Evolutionary conservation across 2,113 vertebrate species (phyloP).

Genomic region (Chiloscyllium plagiosum): DNA sequence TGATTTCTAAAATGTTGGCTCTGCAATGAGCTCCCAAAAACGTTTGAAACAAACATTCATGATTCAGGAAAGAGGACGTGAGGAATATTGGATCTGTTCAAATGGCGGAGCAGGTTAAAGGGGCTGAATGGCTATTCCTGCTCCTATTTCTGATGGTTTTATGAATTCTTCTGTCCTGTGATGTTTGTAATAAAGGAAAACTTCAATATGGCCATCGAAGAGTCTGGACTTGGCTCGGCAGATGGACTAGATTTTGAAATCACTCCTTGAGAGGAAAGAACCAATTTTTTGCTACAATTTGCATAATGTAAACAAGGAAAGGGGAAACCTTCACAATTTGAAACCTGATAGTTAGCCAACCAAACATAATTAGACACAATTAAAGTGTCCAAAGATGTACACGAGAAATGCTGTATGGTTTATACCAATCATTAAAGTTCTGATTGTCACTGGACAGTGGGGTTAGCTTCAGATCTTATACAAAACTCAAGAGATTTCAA

Average conservation of each 20-base stretch:
- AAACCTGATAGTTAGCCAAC: background rate
- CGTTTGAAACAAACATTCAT: background rate
- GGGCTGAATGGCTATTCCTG: too few species aligned
- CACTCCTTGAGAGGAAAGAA: background rate
- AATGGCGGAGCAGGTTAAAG: too few species aligned
- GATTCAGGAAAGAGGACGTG: too few species aligned
- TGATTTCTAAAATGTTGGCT: background rate
- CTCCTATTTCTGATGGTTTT: too few species aligned
- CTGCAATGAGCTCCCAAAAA: background rate
- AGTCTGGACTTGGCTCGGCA: background rate
- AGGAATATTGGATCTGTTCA: too few species aligned
- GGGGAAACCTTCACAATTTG: background rate
- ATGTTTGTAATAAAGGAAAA: background rate
- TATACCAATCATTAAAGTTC: background rate
- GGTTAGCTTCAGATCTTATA: background rate
- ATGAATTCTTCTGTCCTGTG: background rate
- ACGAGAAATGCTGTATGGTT: background rate
- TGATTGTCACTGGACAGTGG: background rate
- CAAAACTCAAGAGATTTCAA: background rate
- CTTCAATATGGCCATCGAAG: background rate
- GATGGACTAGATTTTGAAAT: background rate
- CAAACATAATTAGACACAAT: background rate
- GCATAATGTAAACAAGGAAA: background rate
- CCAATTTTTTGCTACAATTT: background rate
- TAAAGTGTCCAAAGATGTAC: background rate